Conservation (phyloP, 1,140 invertebrate genomes). For the Temnothorax longispinosus region DNA sequence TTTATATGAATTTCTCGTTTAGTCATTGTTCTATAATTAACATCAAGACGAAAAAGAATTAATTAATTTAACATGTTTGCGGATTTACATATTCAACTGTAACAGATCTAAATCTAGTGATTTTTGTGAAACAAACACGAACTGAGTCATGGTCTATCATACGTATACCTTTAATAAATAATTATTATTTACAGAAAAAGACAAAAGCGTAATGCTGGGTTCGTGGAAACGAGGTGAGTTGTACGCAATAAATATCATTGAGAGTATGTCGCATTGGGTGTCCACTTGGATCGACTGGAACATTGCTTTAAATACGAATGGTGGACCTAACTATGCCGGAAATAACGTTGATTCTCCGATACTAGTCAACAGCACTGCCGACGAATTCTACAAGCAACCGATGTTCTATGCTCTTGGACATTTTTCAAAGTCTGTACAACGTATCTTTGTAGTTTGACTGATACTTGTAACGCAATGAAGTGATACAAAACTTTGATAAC, state of each 20-base stretch:
- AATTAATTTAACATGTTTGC: not conserved
- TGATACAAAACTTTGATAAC: not conserved
- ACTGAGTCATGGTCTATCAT: too few species aligned
- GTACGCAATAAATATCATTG: slow-evolving; percentile 25
- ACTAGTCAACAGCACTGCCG: slow-evolving; percentile 88
- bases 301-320: slow-evolving; percentile 90
- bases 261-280: slow-evolving; percentile 79
- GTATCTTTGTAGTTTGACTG: not conserved
- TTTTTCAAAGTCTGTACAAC: slow-evolving; percentile 92
- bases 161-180: too few species aligned
- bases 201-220: not conserved
- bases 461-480: not conserved
- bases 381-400: slow-evolving; percentile 95
- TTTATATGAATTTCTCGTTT: not conserved
- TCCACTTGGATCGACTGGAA: slow-evolving; percentile 97
- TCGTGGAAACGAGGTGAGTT: slow-evolving; percentile 31
- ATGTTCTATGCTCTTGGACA: slow-evolving; percentile 95
- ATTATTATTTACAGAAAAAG: not conserved
- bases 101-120: not conserved
- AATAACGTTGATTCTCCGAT: slow-evolving; percentile 93
- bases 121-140: not conserved
- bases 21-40: not conserved
- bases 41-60: not conserved
- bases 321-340: slow-evolving; percentile 93
- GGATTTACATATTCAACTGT: not conserved